These are phyloP conservation scores for Pristionchus japonicus DNA, from an alignment of 2,888 invertebrate species.

Conservation along the genomic window DNA sequence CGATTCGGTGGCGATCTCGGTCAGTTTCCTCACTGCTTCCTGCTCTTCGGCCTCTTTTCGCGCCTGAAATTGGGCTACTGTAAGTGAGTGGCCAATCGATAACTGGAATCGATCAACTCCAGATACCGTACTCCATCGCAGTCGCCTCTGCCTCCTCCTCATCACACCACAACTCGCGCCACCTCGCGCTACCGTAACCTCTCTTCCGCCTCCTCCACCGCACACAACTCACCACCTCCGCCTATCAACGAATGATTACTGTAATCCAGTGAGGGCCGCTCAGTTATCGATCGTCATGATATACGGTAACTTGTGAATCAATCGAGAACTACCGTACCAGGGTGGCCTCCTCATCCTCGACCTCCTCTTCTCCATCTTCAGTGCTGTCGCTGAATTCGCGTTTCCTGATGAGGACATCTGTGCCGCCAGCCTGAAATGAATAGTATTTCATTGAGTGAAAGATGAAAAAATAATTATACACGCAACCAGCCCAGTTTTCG, in stretches of 20 bases:
- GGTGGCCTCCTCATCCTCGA: slow-evolving; percentile 4
- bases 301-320: neutral
- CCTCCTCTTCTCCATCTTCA: slow-evolving; percentile 32
- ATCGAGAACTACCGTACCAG: slow-evolving; percentile 8
- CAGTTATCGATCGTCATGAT: neutral
- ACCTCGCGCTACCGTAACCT: slow-evolving; percentile 7
- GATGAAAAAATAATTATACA: too few species aligned
- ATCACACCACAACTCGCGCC: slow-evolving; percentile 14
- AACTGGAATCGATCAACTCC: neutral
- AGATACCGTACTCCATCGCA: slow-evolving; percentile 13
- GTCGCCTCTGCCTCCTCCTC: neutral
- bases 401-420: neutral
- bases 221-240: slow-evolving; percentile 43
- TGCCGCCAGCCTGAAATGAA: neutral
- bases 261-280: neutral
- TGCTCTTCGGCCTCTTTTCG: slow-evolving; percentile 31
- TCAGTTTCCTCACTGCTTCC: slow-evolving; percentile 50
- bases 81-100: neutral
- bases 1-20: slow-evolving; percentile 62
- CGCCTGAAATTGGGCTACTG: neutral
- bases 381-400: slow-evolving; percentile 41
- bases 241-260: slow-evolving; percentile 39
- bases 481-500: too few species aligned
- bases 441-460: too few species aligned
- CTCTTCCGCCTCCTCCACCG: slow-evolving; percentile 1